Conservation (phyloP, 2,113 vertebrate species). For the Ariopsis seemanni region DNA sequence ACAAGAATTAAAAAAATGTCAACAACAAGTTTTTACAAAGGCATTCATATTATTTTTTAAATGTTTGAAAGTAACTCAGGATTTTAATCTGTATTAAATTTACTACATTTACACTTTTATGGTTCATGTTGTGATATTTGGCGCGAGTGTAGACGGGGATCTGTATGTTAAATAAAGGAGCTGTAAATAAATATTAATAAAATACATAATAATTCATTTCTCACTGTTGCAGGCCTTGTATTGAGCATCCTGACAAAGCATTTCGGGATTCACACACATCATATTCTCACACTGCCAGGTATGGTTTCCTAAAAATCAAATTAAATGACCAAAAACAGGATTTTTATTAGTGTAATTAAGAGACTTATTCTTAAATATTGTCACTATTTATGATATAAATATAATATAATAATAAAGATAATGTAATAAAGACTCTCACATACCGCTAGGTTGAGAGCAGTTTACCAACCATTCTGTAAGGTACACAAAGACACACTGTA, state of each 20-base stretch:
- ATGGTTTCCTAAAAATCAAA: not conserved
- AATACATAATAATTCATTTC: not conserved
- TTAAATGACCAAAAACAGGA: not conserved
- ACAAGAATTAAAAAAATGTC: not conserved
- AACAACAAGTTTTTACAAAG: not conserved
- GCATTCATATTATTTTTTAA: not conserved
- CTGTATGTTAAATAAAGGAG: not conserved
- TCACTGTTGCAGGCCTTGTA: not conserved
- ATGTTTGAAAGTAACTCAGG: not conserved
- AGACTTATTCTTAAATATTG: not conserved
- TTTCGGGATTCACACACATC: fast-evolving
- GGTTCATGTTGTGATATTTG: not conserved
- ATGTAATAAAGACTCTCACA: not conserved
- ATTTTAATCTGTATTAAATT: too few species aligned
- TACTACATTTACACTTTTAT: not conserved
- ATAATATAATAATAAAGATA: too few species aligned
- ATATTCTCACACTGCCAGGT: not conserved
- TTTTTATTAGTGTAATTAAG: not conserved
- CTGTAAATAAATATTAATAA: not conserved
- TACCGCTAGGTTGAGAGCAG: not conserved
- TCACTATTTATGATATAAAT: not conserved
- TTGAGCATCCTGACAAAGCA: fast-evolving
- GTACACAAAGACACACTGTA: not conserved
- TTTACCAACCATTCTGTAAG: not conserved
- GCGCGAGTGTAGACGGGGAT: not conserved